phyloP scores from a whole-genome alignment of 2,113 vertebrate genomes.

The Ophthalmolycus amberensis region DNA sequence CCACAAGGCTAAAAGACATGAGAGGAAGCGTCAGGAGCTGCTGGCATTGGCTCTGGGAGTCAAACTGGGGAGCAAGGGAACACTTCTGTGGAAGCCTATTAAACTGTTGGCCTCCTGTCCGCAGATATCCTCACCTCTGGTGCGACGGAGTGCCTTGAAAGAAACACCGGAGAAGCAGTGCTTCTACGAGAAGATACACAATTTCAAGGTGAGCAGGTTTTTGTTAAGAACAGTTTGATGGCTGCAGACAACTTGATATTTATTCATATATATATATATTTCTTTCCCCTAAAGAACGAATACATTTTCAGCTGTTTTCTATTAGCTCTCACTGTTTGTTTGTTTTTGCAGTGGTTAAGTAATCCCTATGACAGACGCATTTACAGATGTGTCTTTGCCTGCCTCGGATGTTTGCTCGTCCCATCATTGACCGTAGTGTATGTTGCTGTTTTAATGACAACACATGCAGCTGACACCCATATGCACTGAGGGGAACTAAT shows the following conservation, averaged over 20 bases:
- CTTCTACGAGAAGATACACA: constrained; percentile 98
- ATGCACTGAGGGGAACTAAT: constrained; percentile 67
- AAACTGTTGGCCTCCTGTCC: constrained; percentile 98
- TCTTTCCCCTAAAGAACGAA: not conserved
- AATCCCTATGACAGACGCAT: not conserved
- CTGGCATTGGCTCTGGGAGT: constrained; percentile 92
- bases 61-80: constrained; percentile 89
- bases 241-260: not conserved
- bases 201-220: constrained; percentile 94
- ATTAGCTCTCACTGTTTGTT: not conserved
- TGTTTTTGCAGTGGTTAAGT: not conserved
- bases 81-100: constrained; percentile 95
- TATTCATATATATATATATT: not conserved
- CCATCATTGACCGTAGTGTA: not conserved
- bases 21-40: constrained; percentile 91
- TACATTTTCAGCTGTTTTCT: not conserved
- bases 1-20: constrained; percentile 85
- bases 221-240: constrained; percentile 27
- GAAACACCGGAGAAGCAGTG: constrained; percentile 90
- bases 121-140: constrained; percentile 95
- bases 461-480: constrained; percentile 69
- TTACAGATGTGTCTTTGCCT: constrained; percentile 9
- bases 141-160: constrained; percentile 90
- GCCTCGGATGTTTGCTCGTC: constrained; percentile 15
- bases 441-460: constrained; percentile 48